Percentiles rank a stretch among this genome's conserved stretches.
Evolutionary conservation across 2,888 invertebrate species (phyloP).

Genomic region (Parapristionchus giblindavisi): DNA sequence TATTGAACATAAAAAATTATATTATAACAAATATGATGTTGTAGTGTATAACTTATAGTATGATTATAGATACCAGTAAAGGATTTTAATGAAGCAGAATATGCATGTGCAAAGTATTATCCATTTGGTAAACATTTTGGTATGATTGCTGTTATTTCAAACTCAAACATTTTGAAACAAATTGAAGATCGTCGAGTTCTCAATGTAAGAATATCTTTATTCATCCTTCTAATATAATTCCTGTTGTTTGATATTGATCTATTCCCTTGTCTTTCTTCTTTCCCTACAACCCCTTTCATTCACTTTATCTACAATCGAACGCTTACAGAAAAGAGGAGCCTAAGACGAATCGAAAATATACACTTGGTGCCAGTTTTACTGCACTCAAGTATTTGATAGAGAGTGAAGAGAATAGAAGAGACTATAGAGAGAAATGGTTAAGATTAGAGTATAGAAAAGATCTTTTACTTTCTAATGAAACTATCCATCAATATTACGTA

Average conservation of each 20-base stretch:
- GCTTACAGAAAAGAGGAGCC: not conserved
- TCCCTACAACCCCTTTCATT: not conserved
- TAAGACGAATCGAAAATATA: slow-evolving; percentile 1
- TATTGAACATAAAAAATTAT: too few relatives aligned
- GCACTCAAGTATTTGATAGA: not conserved
- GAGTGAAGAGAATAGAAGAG: not conserved
- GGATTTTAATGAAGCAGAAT: too few relatives aligned
- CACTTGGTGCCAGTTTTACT: not conserved
- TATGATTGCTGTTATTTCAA: too few relatives aligned
- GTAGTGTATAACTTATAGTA: too few relatives aligned
- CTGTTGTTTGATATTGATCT: not conserved
- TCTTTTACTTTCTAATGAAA: not conserved
- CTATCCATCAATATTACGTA: too few relatives aligned
- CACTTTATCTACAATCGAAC: not conserved
- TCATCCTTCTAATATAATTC: too few relatives aligned
- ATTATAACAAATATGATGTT: too few relatives aligned
- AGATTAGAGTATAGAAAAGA: not conserved
- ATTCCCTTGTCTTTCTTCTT: not conserved
- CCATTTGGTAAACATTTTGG: too few relatives aligned
- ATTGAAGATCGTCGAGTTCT: not conserved
- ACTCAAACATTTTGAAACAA: too few relatives aligned
- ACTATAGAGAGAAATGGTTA: too few relatives aligned
- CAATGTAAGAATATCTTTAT: not conserved
- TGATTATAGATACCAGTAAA: too few relatives aligned
- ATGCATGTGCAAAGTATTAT: too few relatives aligned